Conservation (phyloP, 2,797 vertebrate genomes). For the Pachyuromys duprasi region DNA sequence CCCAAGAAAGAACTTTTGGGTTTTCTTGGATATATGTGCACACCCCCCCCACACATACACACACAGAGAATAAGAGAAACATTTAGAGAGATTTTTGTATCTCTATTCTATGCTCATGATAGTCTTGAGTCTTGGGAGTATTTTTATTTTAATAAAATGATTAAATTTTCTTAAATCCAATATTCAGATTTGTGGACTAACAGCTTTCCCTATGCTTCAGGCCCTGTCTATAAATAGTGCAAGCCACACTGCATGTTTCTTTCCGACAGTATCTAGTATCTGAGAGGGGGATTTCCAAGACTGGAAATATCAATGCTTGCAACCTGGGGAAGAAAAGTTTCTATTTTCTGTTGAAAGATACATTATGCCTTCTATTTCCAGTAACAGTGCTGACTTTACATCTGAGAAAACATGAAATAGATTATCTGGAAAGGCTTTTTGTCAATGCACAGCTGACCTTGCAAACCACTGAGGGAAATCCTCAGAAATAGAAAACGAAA, state of each 20-base stretch:
- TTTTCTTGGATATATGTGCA: neutral
- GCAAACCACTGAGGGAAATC: constrained; percentile 57
- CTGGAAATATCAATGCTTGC: neutral
- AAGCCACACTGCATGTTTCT: neutral
- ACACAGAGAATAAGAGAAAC: neutral
- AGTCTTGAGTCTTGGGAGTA: neutral
- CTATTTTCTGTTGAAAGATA: constrained; percentile 27
- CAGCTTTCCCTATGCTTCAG: neutral
- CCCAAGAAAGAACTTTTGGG: neutral
- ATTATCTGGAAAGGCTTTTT: constrained; percentile 52
- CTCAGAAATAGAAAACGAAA: constrained; percentile 61
- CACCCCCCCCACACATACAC: too few relatives aligned
- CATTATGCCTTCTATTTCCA: constrained; percentile 55
- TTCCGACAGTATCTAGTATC: neutral
- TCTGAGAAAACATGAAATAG: neutral
- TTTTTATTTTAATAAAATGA: neutral
- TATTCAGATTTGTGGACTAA: neutral
- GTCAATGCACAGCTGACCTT: constrained; percentile 54
- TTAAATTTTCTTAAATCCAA: neutral
- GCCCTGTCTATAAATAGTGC: neutral
- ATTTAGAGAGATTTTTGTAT: neutral
- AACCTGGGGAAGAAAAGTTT: neutral
- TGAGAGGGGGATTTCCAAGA: neutral
- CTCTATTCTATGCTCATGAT: accelerated
- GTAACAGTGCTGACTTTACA: constrained; percentile 49